These are phyloP conservation scores for Drosophila serrata DNA, from an alignment of 1,140 invertebrate genomes.

Conservation along the genomic window DNA sequence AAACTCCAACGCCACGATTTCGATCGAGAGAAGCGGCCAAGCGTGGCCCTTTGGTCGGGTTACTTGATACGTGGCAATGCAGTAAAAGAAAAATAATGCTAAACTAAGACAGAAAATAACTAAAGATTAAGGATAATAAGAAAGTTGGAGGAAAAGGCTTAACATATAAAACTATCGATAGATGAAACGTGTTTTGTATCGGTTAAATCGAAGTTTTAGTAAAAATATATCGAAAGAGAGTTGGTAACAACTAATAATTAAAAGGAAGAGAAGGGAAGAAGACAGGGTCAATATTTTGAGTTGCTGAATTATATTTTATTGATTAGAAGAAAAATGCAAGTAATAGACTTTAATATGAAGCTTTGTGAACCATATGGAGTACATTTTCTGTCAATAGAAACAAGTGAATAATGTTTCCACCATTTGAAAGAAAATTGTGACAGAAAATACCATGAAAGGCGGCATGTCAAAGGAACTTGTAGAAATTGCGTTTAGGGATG, in stretches of 20 bases:
- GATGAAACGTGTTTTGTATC: neutral
- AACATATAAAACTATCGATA: neutral
- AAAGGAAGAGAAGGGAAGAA: too few relatives aligned
- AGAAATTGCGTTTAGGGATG: neutral
- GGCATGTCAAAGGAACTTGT: constrained; percentile 1
- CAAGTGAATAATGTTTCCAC: neutral
- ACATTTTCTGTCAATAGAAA: neutral
- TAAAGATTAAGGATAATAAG: constrained; percentile 2
- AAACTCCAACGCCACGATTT: constrained; percentile 15
- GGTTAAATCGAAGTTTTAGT: neutral
- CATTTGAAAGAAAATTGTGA: neutral
- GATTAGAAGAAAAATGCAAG: neutral
- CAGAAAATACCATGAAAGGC: neutral
- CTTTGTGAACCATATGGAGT: neutral
- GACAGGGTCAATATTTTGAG: too few relatives aligned
- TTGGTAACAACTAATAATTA: too few relatives aligned
- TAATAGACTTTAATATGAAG: neutral
- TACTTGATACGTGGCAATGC: constrained; percentile 13
- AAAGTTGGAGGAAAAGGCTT: neutral
- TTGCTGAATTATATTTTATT: neutral
- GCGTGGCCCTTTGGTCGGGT: constrained; percentile 1
- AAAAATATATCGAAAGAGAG: neutral
- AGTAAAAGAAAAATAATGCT: constrained; percentile 1
- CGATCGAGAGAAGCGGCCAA: constrained; percentile 13
- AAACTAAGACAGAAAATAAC: neutral